Base-by-base conservation (phyloP, 2,888 invertebrate genomes). In the Noctua janthina region DNA sequence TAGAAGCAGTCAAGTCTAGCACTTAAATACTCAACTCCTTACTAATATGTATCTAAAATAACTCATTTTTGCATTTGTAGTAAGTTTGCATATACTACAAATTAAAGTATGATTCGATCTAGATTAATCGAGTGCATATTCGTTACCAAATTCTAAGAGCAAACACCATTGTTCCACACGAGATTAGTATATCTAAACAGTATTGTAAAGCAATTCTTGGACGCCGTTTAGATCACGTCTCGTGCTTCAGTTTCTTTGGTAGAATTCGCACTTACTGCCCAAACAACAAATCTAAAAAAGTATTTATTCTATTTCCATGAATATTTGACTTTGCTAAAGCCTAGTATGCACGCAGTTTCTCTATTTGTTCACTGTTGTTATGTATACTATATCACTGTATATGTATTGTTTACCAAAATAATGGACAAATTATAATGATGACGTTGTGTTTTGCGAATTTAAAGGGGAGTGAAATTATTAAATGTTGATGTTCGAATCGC, bases 401-500 rank as follows among this genome's bases (percentile, higher is more conserved):
- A 91, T 92, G 87, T 92, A 93, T 92, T 92, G 91, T 92, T 93
- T 92, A 90, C 88, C 71, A 88, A 78, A 82, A 89, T 91, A 83
- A 82, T 79, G 78, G 88, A 89, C 90, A 90, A 87, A 90, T 89
- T 92, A 90, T 90, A 85, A 82, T 87, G 72, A 89, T 88, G 78
- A 91, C 87, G 94, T 95, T 95, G 94, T 93, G 92, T 94, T 94
- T 94, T 91, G 91, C 92, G 91, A 94, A 93, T 94, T 93, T 94
- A 94, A 85, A 90, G 89, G 92, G 92, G 91, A 91, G 90, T 91
- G 91, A 90, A 92, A 89, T 88, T 91, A 90, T 90, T 82, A 62
- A 81, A 78, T 85, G 81, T 79, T 84, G 73, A 79, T 77, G 54
- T 81, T 87, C 82, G 10, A 70, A 66, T 62, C 67, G 71, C 59